A percentile compares a stretch with the other conserved stretches of the same genome.
Evolutionary conservation across 2,888 invertebrate species (phyloP).

Genomic region (Dendrolimus pini): DNA sequence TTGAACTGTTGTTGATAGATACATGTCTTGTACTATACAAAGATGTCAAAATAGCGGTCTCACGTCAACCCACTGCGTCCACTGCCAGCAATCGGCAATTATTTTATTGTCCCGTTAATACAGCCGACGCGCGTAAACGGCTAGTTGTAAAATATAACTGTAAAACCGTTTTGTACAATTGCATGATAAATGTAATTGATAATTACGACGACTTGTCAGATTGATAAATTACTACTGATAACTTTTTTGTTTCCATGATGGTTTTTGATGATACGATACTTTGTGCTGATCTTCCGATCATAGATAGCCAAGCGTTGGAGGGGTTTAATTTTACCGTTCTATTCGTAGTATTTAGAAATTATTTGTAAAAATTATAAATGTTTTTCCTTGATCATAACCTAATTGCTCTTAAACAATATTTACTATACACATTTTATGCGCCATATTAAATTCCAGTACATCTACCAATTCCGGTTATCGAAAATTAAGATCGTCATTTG

Average conservation of each 20-base stretch:
- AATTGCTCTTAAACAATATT: too few relatives aligned
- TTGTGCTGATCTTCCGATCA: too few relatives aligned
- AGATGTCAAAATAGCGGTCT: not conserved
- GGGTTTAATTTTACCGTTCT: not conserved
- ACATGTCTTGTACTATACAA: not conserved
- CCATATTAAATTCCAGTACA: too few relatives aligned
- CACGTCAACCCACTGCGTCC: constrained; percentile 5
- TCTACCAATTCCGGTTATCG: too few relatives aligned
- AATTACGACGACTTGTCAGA: constrained; percentile 20
- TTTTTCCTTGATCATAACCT: not conserved
- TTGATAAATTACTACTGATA: constrained; percentile 16
- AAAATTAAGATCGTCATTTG: too few relatives aligned
- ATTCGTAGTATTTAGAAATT: not conserved
- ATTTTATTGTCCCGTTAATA: constrained; percentile 15
- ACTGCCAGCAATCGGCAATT: constrained; percentile 18
- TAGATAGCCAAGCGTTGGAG: too few relatives aligned
- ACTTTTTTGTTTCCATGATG: constrained; percentile 18
- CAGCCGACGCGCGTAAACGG: constrained; percentile 2
- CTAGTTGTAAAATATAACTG: constrained; percentile 31
- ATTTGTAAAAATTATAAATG: too few relatives aligned
- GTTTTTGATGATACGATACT: too few relatives aligned
- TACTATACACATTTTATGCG: too few relatives aligned
- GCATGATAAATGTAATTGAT: constrained; percentile 38
- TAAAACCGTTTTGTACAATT: constrained; percentile 36
- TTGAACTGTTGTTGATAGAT: not conserved